Conservation (phyloP, 2,113 vertebrate species). For the Mirounga angustirostris region DNA sequence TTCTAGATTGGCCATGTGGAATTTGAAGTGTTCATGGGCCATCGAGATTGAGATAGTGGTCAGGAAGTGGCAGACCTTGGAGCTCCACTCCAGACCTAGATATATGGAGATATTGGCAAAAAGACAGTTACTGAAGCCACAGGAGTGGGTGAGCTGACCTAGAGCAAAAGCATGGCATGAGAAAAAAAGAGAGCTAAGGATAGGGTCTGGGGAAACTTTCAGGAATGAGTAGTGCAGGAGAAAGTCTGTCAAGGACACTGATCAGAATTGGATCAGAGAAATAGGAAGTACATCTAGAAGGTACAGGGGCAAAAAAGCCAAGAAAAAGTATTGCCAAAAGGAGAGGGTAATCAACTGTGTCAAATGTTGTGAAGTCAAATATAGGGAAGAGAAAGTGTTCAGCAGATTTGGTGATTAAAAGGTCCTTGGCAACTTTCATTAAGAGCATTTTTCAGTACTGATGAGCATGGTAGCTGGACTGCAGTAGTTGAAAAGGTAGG, state of each 20-base stretch:
- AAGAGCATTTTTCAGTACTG: background rate
- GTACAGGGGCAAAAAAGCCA: background rate
- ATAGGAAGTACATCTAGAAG: background rate
- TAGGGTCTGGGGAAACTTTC: background rate
- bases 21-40: background rate
- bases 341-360: background rate
- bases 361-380: constrained; percentile 6
- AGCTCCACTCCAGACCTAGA: background rate
- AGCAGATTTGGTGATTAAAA: background rate
- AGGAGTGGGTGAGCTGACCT: background rate
- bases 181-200: background rate
- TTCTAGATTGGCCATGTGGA: background rate
- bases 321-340: background rate
- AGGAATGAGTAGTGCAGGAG: background rate
- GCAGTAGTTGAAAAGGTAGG: background rate
- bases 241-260: background rate
- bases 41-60: background rate
- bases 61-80: background rate
- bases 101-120: background rate
- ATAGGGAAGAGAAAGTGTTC: background rate
- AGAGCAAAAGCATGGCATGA: background rate
- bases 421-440: background rate
- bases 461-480: background rate
- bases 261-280: background rate
- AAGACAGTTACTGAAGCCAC: background rate